Conservation (phyloP, 2,888 invertebrate species). For the Digitonthophagus gazella region DNA sequence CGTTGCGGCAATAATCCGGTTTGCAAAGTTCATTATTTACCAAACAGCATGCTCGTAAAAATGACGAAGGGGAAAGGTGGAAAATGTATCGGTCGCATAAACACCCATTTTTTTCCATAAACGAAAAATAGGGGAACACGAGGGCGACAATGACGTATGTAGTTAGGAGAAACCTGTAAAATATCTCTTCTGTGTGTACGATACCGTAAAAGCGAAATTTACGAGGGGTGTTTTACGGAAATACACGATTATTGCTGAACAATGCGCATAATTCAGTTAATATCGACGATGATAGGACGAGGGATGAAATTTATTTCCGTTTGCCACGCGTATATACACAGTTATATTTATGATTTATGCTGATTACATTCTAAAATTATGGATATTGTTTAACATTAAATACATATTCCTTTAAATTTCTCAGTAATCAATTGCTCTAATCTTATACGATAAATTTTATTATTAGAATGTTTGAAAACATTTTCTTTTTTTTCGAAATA, state of each 20-base stretch:
- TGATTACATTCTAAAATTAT: neutral
- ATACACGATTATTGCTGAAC: slow-evolving; percentile 3
- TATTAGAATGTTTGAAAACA: too few species aligned
- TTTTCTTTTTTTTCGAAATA: too few species aligned
- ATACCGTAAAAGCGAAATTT: slow-evolving; percentile 13
- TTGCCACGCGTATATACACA: neutral
- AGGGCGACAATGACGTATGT: neutral
- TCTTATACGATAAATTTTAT: too few species aligned
- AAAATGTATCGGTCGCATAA: neutral
- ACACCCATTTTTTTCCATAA: neutral
- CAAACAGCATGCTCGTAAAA: neutral
- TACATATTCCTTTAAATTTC: too few species aligned
- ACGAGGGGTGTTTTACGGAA: neutral
- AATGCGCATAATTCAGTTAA: neutral
- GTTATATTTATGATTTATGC: neutral
- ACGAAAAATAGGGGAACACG: neutral
- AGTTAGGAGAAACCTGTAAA: neutral
- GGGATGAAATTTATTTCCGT: neutral
- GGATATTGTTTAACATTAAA: too few species aligned
- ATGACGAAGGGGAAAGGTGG: neutral
- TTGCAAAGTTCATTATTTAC: neutral
- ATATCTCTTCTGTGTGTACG: neutral
- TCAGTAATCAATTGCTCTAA: too few species aligned
- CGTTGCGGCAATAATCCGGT: neutral
- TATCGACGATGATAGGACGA: neutral